Evolutionary conservation across 2,888 invertebrate genomes (phyloP).

Genomic region (Drosophila dives): DNA sequence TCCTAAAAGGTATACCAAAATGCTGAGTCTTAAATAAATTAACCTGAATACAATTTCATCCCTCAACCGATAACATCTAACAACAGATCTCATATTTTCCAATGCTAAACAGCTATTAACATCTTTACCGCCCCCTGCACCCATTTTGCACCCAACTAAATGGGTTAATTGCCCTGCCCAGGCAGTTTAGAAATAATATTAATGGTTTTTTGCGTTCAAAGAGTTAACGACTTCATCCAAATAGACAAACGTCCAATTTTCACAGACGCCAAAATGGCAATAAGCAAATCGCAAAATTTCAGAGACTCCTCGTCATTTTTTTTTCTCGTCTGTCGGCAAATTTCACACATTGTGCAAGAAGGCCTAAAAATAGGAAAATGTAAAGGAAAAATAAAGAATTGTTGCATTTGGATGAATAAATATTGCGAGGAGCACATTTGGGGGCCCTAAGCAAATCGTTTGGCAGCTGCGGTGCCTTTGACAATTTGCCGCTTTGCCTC

Average conservation of each 20-base stretch:
- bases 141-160: constrained; percentile 10
- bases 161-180: constrained; percentile 50
- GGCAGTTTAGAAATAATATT: constrained; percentile 49
- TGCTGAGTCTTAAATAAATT: neutral
- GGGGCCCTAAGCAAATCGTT: constrained; percentile 60
- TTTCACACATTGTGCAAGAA: constrained; percentile 68
- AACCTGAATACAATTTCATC: neutral
- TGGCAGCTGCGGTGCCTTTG: constrained; percentile 68
- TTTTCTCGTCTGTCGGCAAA: constrained; percentile 54
- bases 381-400: constrained; percentile 5
- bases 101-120: neutral
- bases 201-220: constrained; percentile 43
- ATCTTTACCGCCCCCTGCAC: neutral
- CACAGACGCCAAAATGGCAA: constrained; percentile 33
- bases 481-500: constrained; percentile 69
- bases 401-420: constrained; percentile 50
- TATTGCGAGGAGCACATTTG: constrained; percentile 28
- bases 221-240: constrained; percentile 37
- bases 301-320: constrained; percentile 27
- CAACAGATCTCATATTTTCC: neutral
- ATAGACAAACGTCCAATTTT: constrained; percentile 29
- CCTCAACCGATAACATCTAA: neutral
- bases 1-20: neutral
- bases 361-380: constrained; percentile 51
- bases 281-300: constrained; percentile 18